Base-by-base conservation (phyloP, 2,888 invertebrate genomes). In the Calameuta pallipes region DNA sequence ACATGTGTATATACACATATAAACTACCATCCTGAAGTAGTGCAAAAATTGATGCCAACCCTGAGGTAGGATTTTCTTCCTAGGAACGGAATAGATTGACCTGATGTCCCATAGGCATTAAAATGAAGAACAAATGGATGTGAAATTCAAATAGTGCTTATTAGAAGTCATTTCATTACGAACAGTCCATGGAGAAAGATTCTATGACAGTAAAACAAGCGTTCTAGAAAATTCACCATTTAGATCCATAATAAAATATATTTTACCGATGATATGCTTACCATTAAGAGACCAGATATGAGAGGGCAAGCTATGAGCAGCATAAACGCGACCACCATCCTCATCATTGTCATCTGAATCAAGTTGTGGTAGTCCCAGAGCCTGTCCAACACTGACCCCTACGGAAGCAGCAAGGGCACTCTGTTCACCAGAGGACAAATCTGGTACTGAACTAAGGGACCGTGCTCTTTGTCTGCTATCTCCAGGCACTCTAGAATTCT, bases 221-320 rank as follows among this genome's bases (percentile, higher is more conserved):
- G 9, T 56, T 23, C 56, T 9, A 56, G 2, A 56, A 56, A 56
- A 3, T 56, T 56, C 23, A 56, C 56, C 9, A 56, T 56, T 56
- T 56, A 56, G 23, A 56, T 56, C 56, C 56, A 56, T 56, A 56
- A 56, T 23, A 23, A 56, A 56, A 56, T 23, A 56, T 37, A 73
- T 41, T 4, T 70, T 76, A 12, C n/a, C 36, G 15, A 11, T 77
- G 41, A 35, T 4, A 71, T 33, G 13, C 95, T 95, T 91, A 97
- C 97, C 97, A 92, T 97, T 97, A 88, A 97, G 93, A 86, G 97
- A 97, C 97, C 97, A 97, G 93, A 97, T 97, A 92, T 97, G 97
- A 86, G 97, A 96, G 90, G 97, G 97, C 93, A 97, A 93, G 87
- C 97, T 97, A 92, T 97, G 97, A 87, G 97, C 97, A 81, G 97